phyloP scores from a whole-genome alignment of 2,888 invertebrate genomes.

The Noctua janthe region DNA sequence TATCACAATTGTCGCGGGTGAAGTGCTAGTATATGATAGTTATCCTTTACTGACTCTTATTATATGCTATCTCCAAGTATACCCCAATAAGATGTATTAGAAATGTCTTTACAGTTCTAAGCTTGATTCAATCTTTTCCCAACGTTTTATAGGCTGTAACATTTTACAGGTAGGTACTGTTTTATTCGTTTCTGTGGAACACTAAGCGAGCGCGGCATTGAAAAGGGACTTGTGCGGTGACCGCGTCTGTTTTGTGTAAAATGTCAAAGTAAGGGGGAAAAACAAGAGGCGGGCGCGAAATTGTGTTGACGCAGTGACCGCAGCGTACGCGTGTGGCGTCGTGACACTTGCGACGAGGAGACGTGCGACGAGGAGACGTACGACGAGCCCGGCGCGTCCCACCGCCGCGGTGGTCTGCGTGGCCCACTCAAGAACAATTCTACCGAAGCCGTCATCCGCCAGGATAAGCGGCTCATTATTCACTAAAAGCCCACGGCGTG shows the following conservation, averaged over 20 bases:
- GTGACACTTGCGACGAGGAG: slow-evolving; percentile 33
- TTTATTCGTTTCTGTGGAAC: slow-evolving; percentile 60
- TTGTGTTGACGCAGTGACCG: slow-evolving; percentile 85
- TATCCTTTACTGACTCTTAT: slow-evolving; percentile 18
- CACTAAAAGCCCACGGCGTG: slow-evolving; percentile 90
- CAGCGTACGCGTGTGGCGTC: slow-evolving; percentile 66
- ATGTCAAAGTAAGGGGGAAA: slow-evolving; percentile 86
- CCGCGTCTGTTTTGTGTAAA: slow-evolving; percentile 84
- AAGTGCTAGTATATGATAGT: too few species aligned
- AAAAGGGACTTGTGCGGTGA: slow-evolving; percentile 81
- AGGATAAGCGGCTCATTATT: slow-evolving; percentile 90
- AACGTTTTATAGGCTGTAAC: slow-evolving; percentile 44
- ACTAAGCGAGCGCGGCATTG: slow-evolving; percentile 71
- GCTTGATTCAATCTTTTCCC: slow-evolving; percentile 34
- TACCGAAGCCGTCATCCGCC: slow-evolving; percentile 85
- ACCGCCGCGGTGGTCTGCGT: slow-evolving; percentile 77
- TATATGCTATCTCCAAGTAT: slow-evolving; percentile 25
- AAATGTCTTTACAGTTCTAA: slow-evolving; percentile 22
- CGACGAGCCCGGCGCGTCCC: slow-evolving; percentile 59
- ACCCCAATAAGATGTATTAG: slow-evolving; percentile 28
- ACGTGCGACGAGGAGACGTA: slow-evolving; percentile 31
- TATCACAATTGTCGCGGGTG: too few species aligned
- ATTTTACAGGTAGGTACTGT: slow-evolving; percentile 47
- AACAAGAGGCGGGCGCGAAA: slow-evolving; percentile 78
- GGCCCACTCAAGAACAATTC: slow-evolving; percentile 85